phyloP scores from a whole-genome alignment of 2,888 invertebrate genomes.

The Zonitis immaculata region DNA sequence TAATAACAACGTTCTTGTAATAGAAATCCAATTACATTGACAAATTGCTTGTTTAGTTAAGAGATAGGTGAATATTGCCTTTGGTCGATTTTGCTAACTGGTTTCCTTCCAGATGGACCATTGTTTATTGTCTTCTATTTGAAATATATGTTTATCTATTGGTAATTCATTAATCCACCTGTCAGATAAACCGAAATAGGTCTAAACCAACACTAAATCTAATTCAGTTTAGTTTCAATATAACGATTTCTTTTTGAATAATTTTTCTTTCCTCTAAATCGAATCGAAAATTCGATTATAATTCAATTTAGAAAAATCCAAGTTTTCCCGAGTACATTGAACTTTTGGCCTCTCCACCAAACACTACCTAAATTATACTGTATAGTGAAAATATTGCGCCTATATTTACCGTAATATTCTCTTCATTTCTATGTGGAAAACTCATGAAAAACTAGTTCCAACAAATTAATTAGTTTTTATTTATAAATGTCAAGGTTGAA shows the following conservation, averaged over 20 bases:
- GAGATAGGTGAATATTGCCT: neutral
- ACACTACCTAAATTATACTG: neutral
- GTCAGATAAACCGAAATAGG: neutral
- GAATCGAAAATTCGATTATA: no score
- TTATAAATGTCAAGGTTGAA: neutral
- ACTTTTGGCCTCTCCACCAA: neutral
- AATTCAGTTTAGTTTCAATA: no score
- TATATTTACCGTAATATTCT: neutral
- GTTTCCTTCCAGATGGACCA: slow-evolving; percentile 2
- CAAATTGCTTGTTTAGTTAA: slow-evolving; percentile 3
- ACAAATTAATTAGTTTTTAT: neutral
- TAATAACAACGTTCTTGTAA: neutral
- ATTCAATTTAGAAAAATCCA: neutral
- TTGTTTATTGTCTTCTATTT: slow-evolving; percentile 5
- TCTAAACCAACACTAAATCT: neutral
- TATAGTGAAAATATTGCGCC: neutral
- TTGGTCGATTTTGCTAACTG: slow-evolving; percentile 5
- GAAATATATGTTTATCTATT: neutral
- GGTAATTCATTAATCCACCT: slow-evolving; percentile 6
- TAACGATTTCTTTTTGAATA: no score
- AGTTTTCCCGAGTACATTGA: neutral
- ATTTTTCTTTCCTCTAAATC: no score
- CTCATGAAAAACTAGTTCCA: no score
- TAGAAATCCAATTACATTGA: slow-evolving; percentile 7
- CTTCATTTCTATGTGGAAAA: no score